Conservation (phyloP, 2,797 vertebrate genomes). For the Discoglossus pictus region DNA sequence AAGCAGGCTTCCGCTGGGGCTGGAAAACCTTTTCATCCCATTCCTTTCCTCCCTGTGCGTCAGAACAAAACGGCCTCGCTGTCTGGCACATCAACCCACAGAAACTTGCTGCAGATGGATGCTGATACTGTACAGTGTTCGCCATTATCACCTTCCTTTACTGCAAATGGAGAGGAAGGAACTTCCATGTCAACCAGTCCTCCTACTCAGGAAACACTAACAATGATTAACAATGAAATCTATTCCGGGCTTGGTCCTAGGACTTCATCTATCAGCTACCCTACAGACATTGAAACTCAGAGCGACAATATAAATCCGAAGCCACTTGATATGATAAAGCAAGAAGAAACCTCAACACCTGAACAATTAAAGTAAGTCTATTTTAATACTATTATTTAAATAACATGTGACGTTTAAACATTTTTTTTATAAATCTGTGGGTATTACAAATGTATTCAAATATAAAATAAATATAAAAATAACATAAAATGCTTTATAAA, state of each 20-base stretch:
- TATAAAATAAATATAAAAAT: too few species aligned
- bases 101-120: neutral
- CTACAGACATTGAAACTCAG: slow-evolving; percentile 44
- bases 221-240: slow-evolving; percentile 88
- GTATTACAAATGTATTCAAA: too few species aligned
- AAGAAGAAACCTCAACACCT: slow-evolving; percentile 53
- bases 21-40: slow-evolving; percentile 2
- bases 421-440: too few species aligned
- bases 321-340: slow-evolving; percentile 53
- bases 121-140: accelerated
- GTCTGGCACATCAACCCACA: slow-evolving; percentile 3
- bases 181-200: neutral
- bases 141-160: neutral
- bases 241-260: slow-evolving; percentile 78
- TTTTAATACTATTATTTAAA: neutral
- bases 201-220: slow-evolving; percentile 60
- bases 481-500: too few species aligned
- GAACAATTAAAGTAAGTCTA: slow-evolving; percentile 71
- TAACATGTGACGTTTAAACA: too few species aligned
- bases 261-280: slow-evolving; percentile 48
- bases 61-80: slow-evolving; percentile 52
- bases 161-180: slow-evolving; percentile 31
- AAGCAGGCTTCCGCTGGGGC: slow-evolving; percentile 41
- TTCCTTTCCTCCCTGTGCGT: slow-evolving; percentile 70
- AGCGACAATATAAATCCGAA: slow-evolving; percentile 57